Percentiles rank a stretch among this genome's conserved stretches.
These are phyloP conservation scores for Argyrosomus japonicus DNA, from an alignment of 2,113 vertebrate genomes.

Conservation along the genomic window DNA sequence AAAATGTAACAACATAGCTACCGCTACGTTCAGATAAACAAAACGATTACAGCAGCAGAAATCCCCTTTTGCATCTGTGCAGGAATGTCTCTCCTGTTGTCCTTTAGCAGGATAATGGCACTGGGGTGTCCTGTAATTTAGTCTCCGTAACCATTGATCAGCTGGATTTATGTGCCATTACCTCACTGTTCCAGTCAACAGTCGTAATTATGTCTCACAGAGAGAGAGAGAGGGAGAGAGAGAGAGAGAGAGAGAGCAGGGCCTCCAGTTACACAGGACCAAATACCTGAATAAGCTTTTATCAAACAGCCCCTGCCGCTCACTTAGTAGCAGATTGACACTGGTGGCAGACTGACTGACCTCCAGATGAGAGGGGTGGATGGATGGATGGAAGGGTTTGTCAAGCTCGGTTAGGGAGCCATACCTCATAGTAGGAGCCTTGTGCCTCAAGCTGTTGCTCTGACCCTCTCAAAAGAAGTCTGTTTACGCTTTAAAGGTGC, in stretches of 20 bases:
- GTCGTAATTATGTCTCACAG: conserved; percentile 78
- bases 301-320: conserved; percentile 61
- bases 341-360: conserved; percentile 48
- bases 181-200: conserved; percentile 85
- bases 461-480: conserved; percentile 5
- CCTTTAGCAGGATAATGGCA: conserved; percentile 75
- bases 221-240: conserved; percentile 26
- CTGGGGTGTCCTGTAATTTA: conserved; percentile 83
- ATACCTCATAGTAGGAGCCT: conserved; percentile 22
- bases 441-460: conserved; percentile 30
- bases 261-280: conserved; percentile 40
- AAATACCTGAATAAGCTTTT: conserved; percentile 82
- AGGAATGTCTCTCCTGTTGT: conserved; percentile 71
- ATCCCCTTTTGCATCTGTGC: conserved; percentile 55
- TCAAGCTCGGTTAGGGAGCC: conserved; percentile 30
- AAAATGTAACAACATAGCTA: conserved; percentile 11
- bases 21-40: conserved; percentile 29
- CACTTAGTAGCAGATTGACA: conserved; percentile 72
- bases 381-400: conserved; percentile 39
- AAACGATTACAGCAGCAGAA: conserved; percentile 56
- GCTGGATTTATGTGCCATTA: conserved; percentile 85
- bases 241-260: conserved; percentile 17
- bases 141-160: conserved; percentile 82
- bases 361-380: conserved; percentile 44
- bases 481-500: conserved; percentile 35